These are phyloP conservation scores for Cosmia pyralina DNA, from an alignment of 2,888 invertebrate species.

Conservation along the genomic window DNA sequence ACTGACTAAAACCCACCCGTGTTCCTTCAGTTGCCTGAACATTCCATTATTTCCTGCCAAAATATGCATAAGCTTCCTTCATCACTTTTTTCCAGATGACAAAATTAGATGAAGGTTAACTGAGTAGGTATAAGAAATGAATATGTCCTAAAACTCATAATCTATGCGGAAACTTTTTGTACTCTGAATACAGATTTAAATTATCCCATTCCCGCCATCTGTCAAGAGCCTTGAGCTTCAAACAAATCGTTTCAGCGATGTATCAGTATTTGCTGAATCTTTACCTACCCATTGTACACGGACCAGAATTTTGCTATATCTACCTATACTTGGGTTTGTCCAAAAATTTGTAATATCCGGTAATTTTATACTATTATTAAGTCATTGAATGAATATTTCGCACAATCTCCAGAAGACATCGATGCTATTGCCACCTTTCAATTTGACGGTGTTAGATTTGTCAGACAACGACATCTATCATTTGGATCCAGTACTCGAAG, in stretches of 20 bases:
- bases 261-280: constrained; percentile 76
- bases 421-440: constrained; percentile 72
- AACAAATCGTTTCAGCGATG: constrained; percentile 82
- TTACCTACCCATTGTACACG: constrained; percentile 80
- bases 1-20: no score
- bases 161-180: no score
- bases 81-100: no score
- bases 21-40: no score
- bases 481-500: constrained; percentile 80
- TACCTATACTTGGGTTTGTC: constrained; percentile 88
- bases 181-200: no score
- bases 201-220: no score
- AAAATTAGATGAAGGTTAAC: no score
- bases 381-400: not conserved
- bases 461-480: constrained; percentile 91
- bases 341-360: constrained; percentile 84
- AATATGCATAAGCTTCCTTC: no score
- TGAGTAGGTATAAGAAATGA: no score
- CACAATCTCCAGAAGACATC: constrained; percentile 72
- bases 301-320: no score
- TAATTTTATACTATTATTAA: constrained; percentile 53
- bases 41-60: no score
- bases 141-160: no score
- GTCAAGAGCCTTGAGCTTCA: constrained; percentile 87
- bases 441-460: constrained; percentile 85